phyloP scores from a whole-genome alignment of 2,797 vertebrate species.

The Pelodytes ibericus region DNA sequence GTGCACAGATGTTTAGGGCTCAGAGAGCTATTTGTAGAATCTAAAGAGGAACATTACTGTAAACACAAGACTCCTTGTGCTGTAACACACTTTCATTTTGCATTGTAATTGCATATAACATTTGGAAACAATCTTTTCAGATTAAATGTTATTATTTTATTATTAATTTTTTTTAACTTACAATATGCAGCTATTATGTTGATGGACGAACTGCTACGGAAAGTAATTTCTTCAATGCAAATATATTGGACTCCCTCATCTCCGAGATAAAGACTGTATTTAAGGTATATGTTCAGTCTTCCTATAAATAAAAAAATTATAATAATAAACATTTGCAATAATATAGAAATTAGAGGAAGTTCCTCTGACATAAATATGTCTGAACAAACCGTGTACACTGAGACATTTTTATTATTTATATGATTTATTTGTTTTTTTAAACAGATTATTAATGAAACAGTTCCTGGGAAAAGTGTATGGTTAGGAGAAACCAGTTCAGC shows the following conservation, averaged over 20 bases:
- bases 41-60: no score
- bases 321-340: no score
- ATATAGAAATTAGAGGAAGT: no score
- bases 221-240: conserved; percentile 86
- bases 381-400: neutral
- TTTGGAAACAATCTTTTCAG: no score
- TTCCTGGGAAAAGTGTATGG: conserved; percentile 85
- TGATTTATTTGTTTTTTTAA: no score
- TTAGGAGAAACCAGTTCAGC: conserved; percentile 94
- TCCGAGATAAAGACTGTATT: conserved; percentile 73
- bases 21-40: no score
- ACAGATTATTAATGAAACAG: conserved; percentile 66
- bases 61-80: no score
- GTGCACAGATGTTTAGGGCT: no score
- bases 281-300: conserved; percentile 73
- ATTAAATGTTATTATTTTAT: no score
- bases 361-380: neutral
- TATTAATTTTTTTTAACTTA: neutral
- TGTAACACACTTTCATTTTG: no score
- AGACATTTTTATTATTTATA: neutral
- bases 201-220: conserved; percentile 83
- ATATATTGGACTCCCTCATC: conserved; percentile 81
- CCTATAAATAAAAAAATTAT: neutral
- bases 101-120: no score
- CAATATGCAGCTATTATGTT: conserved; percentile 85